Evolutionary conservation across 2,888 invertebrate species (phyloP), one percentile per base, ranked within the genome.

Genomic region (Epistrophe grossulariae): DNA sequence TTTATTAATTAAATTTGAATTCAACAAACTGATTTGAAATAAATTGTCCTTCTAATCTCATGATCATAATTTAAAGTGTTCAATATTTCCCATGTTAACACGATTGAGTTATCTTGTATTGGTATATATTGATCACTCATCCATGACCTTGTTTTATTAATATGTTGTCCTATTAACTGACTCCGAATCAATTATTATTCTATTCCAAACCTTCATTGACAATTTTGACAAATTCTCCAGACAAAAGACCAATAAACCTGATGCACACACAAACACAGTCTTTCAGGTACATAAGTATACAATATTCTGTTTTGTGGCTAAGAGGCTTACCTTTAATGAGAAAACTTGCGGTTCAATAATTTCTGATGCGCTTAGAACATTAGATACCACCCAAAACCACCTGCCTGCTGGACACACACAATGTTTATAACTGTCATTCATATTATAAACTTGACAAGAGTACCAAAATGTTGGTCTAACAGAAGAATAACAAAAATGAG

Each of bases 311-410:
- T 66, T 31, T 66, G 62, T 48, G 52, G 60, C 64, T 87, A 92
- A 92, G 92, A 92, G 92, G 92, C 92, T 92, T 92, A 92, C 91
- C 90, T 91, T 92, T 92, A 92, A 92, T 92, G 92, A 91, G 90
- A 92, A 92, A 92, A 92, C 91, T 92, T 92, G 92, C 91, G 90
- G 91, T 88, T 91, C 92, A 92, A 90, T 92, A 92, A 92, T 87
- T 87, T 64, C 87, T 87, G 83, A 87, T 87, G 76, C 83, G 79
- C 83, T 87, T 83, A 83, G 79, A 87, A 87, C 83, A 87, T 87
- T 87, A 87, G 87, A 83, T 66, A 48, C 62, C 62, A 28, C 55
- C 57, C 38, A 40, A 68, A 68, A 66, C 66, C 73, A 72, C 71
- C 78, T 6, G n/a, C 71, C 82, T 79, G 64, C 48, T 48, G 70